Percentiles rank a stretch among this genome's conserved stretches.
phyloP scores from a whole-genome alignment of 2,888 invertebrate species.

The Amiota communis region DNA sequence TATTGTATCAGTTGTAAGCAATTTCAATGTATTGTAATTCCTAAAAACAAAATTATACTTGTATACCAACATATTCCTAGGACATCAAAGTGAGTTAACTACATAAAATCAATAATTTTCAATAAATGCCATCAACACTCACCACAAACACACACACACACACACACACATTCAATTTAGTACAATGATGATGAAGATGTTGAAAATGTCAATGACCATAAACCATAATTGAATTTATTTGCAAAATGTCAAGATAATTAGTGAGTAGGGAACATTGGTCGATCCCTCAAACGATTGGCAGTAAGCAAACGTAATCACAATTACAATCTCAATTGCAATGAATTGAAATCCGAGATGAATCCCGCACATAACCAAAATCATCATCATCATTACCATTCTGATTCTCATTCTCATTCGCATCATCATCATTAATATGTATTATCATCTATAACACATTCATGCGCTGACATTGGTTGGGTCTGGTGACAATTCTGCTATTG shows the following conservation, averaged over 20 bases:
- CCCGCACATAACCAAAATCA: not conserved
- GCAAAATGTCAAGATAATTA: slow-evolving; percentile 33
- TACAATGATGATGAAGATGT: not conserved
- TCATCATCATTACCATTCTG: not conserved
- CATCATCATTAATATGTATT: not conserved
- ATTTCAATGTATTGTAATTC: no score
- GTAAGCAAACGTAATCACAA: slow-evolving; percentile 1
- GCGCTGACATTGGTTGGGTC: no score
- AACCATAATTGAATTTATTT: slow-evolving; percentile 58
- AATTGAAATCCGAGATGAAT: not conserved
- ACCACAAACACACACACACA: no score
- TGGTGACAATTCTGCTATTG: not conserved
- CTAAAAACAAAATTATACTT: not conserved
- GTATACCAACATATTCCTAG: not conserved
- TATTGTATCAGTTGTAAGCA: not conserved
- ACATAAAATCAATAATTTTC: slow-evolving; percentile 23
- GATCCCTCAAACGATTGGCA: slow-evolving; percentile 6
- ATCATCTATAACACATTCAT: no score
- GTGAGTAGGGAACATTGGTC: slow-evolving; percentile 2
- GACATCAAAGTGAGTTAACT: not conserved
- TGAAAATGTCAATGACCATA: slow-evolving; percentile 34
- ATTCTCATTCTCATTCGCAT: no score
- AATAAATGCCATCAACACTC: slow-evolving; percentile 2
- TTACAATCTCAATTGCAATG: not conserved
- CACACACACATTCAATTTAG: not conserved